Base-by-base conservation (phyloP, 2,797 vertebrate species). In the Triplophysa bombifrons region DNA sequence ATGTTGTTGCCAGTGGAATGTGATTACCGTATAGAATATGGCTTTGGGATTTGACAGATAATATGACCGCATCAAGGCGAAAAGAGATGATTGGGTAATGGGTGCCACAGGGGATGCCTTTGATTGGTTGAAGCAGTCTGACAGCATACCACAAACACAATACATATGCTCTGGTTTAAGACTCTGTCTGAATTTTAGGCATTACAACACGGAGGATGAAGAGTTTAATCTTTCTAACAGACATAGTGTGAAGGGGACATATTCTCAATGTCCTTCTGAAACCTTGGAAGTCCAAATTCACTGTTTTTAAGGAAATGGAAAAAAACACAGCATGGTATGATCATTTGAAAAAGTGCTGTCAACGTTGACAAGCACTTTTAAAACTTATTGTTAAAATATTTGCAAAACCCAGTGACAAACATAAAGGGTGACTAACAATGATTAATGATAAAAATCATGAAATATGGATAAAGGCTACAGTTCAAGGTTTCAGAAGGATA, bases 161-260 rank as follows among this genome's bases (percentile, higher is more conserved):
- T 80, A 76, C 90, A 90, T 87, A 83, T 91, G 91, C 85, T 89
- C 87, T 70, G 88, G 76, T 89, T 92, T 90, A 90, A 80, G 73
- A 78, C 72, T 58, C 44, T 56, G 38, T 82, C 69, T 80, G 77
- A 70, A 72, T 67, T 71, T 61, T 41, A 72, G 20, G 48, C 68
- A 68, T 76, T 72, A 80, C 68, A 76, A 55, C 73, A 72, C 50
- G 27, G 61, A 75, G 55, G 53, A 22, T 6, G 13, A 38, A 53
- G 72, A 76, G 60, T 51, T 65, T 25, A 71, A 71, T 79, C 48
- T 72, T 19, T 51, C 12, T 60, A 2, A 27, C 58, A 27, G 58
- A 14, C 58, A 17, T 50, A 9, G 11, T 30, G 48, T 65, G 61
- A 48, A 30, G 30, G 46, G n/a, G 17, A 22, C 12, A 27, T 27